A percentile compares a stretch with the other conserved stretches of the same genome.
These are phyloP conservation scores for Lasaia peninsularis DNA, from an alignment of 1,140 invertebrate genomes.

Conservation along the genomic window DNA sequence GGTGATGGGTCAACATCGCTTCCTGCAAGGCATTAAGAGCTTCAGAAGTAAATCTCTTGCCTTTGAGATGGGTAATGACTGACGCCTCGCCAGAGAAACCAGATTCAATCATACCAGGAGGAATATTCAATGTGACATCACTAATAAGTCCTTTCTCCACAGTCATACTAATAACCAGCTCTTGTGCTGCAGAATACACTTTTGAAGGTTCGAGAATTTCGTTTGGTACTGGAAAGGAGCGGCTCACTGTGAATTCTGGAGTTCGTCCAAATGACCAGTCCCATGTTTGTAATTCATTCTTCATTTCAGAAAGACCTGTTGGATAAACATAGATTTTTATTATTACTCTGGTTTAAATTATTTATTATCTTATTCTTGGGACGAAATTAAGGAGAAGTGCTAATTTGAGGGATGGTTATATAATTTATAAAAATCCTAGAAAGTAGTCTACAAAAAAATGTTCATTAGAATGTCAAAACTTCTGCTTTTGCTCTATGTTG, in stretches of 20 bases:
- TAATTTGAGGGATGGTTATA: too few species aligned
- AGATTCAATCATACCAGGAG: conserved; percentile 67
- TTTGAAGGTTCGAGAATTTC: conserved; percentile 58
- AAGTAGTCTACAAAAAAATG: too few species aligned
- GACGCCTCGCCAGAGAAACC: conserved; percentile 74
- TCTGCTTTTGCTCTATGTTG: too few species aligned
- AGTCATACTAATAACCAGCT: conserved; percentile 68
- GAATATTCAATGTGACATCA: conserved; percentile 71
- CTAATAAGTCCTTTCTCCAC: conserved; percentile 71
- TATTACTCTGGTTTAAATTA: too few species aligned
- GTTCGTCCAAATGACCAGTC: conserved; percentile 94
- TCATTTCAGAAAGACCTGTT: conserved; percentile 82
- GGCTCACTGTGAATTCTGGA: conserved; percentile 86
- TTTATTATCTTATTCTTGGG: too few species aligned
- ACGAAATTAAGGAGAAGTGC: too few species aligned
- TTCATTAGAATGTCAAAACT: too few species aligned
- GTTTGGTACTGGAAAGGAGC: conserved; percentile 64
- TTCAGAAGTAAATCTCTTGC: conserved; percentile 72
- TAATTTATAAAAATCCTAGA: too few species aligned
- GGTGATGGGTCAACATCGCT: conserved; percentile 64
- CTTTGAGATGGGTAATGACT: conserved; percentile 70
- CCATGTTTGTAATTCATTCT: conserved; percentile 86
- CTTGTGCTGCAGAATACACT: conserved; percentile 60
- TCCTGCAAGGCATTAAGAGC: conserved; percentile 65
- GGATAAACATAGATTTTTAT: conserved; percentile 4